Percentiles rank a stretch among this genome's conserved stretches.
phyloP scores from a whole-genome alignment of 2,888 invertebrate species.

The Cryptocheilus praepositus region DNA sequence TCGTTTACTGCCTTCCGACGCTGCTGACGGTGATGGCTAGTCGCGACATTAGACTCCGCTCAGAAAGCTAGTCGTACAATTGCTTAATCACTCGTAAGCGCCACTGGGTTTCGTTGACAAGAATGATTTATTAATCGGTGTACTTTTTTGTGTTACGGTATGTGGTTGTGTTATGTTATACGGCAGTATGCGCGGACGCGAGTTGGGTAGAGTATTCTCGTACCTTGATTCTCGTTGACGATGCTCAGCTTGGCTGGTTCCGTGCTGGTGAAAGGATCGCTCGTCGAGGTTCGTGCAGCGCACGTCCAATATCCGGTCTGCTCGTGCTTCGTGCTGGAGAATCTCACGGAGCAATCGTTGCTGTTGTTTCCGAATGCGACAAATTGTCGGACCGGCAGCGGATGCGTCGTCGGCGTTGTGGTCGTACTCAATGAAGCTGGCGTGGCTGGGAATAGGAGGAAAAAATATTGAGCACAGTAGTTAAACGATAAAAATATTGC shows the following conservation, averaged over 20 bases:
- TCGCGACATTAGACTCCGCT: background rate
- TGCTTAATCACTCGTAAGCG: background rate
- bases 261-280: slow-evolving; percentile 67
- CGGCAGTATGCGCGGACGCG: background rate
- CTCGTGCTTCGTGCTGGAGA: slow-evolving; percentile 69
- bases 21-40: background rate
- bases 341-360: slow-evolving; percentile 72
- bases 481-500: too few relatives aligned
- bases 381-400: slow-evolving; percentile 68
- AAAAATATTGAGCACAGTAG: too few relatives aligned
- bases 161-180: too few relatives aligned
- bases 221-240: slow-evolving; percentile 60
- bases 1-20: background rate
- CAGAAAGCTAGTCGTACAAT: background rate
- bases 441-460: slow-evolving; percentile 48
- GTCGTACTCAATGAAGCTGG: slow-evolving; percentile 51
- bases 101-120: background rate
- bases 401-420: slow-evolving; percentile 55
- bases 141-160: too few relatives aligned
- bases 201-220: slow-evolving; percentile 7
- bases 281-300: slow-evolving; percentile 65
- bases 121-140: too few relatives aligned
- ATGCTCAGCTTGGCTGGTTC: slow-evolving; percentile 68
- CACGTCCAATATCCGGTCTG: slow-evolving; percentile 73
- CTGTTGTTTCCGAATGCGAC: slow-evolving; percentile 71